Evolutionary conservation across 2,113 vertebrate species (phyloP).

Genomic region (Prunella fulvescens): DNA sequence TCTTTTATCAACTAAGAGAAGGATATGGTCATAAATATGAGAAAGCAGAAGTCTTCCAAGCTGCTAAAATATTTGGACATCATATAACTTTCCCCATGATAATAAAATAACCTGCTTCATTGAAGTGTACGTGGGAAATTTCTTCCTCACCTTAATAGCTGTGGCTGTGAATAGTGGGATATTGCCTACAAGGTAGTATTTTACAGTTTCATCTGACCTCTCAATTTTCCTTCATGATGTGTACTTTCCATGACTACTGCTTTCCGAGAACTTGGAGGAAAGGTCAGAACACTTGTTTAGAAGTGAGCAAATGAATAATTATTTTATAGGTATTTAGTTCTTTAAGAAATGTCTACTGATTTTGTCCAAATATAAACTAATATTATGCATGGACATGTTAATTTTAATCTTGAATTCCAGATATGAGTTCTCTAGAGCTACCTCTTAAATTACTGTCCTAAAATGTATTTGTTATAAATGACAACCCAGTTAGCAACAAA

Average conservation of each 20-base stretch:
- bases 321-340: not conserved
- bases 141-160: not conserved
- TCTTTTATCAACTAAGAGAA: not conserved
- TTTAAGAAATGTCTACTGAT: not conserved
- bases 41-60: not conserved
- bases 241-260: not conserved
- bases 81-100: not conserved
- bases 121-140: not conserved
- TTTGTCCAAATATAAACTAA: not conserved
- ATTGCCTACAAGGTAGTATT: not conserved
- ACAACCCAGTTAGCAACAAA: not conserved
- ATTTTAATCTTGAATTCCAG: not conserved
- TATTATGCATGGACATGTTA: not conserved
- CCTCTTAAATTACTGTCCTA: not conserved
- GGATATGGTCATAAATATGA: not conserved
- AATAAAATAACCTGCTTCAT: not conserved
- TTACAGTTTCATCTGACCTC: not conserved
- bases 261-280: not conserved
- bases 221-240: not conserved
- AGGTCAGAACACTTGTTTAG: not conserved
- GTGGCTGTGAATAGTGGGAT: not conserved
- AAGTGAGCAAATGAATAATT: not conserved
- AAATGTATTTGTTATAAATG: not conserved
- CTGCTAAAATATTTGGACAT: not conserved
- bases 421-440: not conserved